Conservation (phyloP, 2,113 vertebrate species). For the Pelobates fuscus region DNA sequence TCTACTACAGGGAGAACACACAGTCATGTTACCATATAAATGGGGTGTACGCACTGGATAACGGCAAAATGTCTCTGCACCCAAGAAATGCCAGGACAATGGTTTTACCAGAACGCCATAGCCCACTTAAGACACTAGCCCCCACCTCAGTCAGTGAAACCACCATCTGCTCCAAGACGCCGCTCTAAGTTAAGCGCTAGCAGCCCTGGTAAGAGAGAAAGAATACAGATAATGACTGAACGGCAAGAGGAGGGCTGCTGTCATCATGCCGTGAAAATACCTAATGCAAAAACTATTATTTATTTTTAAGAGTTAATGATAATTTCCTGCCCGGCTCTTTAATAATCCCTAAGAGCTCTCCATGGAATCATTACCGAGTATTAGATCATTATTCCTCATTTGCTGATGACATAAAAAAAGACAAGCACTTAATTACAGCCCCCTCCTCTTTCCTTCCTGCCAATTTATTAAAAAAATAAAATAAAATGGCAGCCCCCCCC, state of each 20-base stretch:
- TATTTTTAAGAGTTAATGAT: neutral
- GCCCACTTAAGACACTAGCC: too few relatives aligned
- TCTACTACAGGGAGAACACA: too few relatives aligned
- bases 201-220: too few relatives aligned
- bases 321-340: neutral
- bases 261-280: neutral
- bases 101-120: too few relatives aligned
- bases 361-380: slow-evolving; percentile 21
- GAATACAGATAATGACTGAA: too few relatives aligned
- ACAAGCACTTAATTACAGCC: slow-evolving; percentile 17
- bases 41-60: too few relatives aligned
- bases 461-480: slow-evolving; percentile 6
- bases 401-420: neutral
- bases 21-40: too few relatives aligned
- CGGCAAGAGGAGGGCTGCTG: neutral
- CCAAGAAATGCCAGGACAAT: too few relatives aligned
- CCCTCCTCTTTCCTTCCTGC: slow-evolving; percentile 10
- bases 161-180: too few relatives aligned
- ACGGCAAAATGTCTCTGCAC: too few relatives aligned
- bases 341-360: slow-evolving; percentile 18
- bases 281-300: neutral
- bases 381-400: slow-evolving; percentile 10
- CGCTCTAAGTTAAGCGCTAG: too few relatives aligned
- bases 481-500: neutral
- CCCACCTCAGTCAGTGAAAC: too few relatives aligned